These are phyloP conservation scores for Venustoraphidia nigricollis DNA, from an alignment of 2,888 invertebrate genomes.

Conservation along the genomic window DNA sequence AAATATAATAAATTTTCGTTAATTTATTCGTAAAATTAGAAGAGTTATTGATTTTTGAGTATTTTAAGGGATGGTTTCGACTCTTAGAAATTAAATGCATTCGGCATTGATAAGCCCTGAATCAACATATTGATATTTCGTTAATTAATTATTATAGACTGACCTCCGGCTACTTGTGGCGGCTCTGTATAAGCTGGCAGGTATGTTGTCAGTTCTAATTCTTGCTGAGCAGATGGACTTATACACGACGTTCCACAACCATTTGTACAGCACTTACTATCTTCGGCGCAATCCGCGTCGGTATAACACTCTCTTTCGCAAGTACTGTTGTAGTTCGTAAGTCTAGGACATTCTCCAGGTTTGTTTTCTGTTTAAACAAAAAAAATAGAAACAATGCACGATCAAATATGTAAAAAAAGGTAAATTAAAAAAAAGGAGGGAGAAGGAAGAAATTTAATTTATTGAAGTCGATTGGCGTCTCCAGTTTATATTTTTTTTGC, in stretches of 20 bases:
- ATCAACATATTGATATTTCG: too few relatives aligned
- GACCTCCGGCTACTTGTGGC: constrained; percentile 20
- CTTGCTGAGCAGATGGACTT: constrained; percentile 28
- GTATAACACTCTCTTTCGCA: constrained; percentile 60
- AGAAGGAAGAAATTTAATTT: too few relatives aligned
- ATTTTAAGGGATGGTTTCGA: too few relatives aligned
- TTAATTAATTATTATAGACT: constrained; percentile 7
- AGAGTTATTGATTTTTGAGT: too few relatives aligned
- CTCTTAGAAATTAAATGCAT: too few relatives aligned
- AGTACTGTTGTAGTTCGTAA: constrained; percentile 28
- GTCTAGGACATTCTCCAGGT: constrained; percentile 47
- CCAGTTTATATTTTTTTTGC: too few relatives aligned
- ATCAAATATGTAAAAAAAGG: too few relatives aligned
- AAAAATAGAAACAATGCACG: background rate
- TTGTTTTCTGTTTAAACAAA: constrained; percentile 40
- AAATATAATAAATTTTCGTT: too few relatives aligned
- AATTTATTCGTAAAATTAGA: too few relatives aligned
- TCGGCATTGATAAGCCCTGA: too few relatives aligned
- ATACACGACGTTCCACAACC: constrained; percentile 64
- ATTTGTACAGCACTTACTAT: constrained; percentile 66
- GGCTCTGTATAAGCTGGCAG: constrained; percentile 26
- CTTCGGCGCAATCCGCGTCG: constrained; percentile 68
- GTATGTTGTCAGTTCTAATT: constrained; percentile 26
- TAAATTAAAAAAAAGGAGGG: too few relatives aligned
- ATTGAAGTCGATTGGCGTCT: too few relatives aligned